Evolutionary conservation across 2,113 vertebrate species (phyloP), one percentile per base, ranked within the genome.

Genomic region (Tragelaphus imberbis): DNA sequence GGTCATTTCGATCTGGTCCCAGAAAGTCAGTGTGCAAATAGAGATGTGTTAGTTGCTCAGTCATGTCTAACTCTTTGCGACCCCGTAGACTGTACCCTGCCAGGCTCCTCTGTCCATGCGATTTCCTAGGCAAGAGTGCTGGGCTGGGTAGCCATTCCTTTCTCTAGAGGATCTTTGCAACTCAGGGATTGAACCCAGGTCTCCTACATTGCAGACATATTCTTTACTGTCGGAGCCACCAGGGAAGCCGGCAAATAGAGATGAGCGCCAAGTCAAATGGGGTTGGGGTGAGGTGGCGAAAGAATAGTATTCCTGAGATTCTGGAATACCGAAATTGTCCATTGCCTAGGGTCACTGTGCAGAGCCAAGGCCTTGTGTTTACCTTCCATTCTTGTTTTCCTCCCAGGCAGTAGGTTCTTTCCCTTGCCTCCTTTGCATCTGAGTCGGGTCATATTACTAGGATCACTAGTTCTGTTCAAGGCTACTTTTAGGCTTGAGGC

Each of bases 211-310:
- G n/a, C 68, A 75, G 21, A 19, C 21, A 40, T 40, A 75, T 75
- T 75, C 68, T 75, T 75, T 75, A 75, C 36, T 25, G 36, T 75
- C 36, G 13, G 68, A 75, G 19, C 68, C 68, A 12, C 11, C 36
- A 40, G 36, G 68, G 36, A 40, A 75, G 68, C 10, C 21, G 40
- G 3, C 56, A 92, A 49, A 49, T 16, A 68, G 47, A 58, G 36
- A 82, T 13, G 56, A 58, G 44, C 14, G 0, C 2, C 2, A 49
- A 12, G 47, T n/a, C 11, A 0, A 53, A 44, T 21, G 53, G 2
- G 36, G 58, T 2, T 7, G 7, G 47, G 1, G 27, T 36, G 9
- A 27, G 53, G 36, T 71, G 79, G 14, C 3, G 12, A 58, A 47
- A 33, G 7, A 80, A 15, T 19, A 77, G 36, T 55, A 59, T 40